Evolutionary conservation across 1,140 invertebrate species (phyloP).

Genomic region (Leptinotarsa lineolata): DNA sequence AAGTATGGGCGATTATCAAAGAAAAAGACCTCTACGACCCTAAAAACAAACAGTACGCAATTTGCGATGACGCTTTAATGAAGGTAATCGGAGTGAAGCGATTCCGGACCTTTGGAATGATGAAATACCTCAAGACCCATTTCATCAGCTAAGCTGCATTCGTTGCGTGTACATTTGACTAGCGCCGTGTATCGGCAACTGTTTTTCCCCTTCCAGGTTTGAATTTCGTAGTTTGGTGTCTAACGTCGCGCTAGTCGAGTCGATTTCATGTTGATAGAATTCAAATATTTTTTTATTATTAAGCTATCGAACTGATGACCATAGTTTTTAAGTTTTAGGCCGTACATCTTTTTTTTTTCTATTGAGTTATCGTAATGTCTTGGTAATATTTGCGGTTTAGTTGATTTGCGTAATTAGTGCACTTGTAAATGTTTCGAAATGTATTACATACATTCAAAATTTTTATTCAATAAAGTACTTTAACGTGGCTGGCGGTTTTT

Average conservation of each 20-base stretch:
- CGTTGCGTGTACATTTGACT: neutral
- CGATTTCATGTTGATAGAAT: neutral
- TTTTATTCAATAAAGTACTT: slow-evolving; percentile 24
- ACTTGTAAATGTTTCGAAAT: slow-evolving; percentile 31
- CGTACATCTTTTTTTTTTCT: neutral
- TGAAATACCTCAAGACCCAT: slow-evolving; percentile 92
- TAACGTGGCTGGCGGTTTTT: slow-evolving; percentile 2
- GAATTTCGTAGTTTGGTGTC: neutral
- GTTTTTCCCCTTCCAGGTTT: neutral
- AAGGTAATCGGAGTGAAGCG: slow-evolving; percentile 89
- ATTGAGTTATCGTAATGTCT: neutral
- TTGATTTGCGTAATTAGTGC: slow-evolving; percentile 19
- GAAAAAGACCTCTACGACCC: slow-evolving; percentile 90
- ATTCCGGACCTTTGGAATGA: slow-evolving; percentile 92
- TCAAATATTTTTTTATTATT: neutral
- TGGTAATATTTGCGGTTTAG: slow-evolving; percentile 4
- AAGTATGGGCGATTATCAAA: slow-evolving; percentile 90
- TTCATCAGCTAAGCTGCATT: slow-evolving; percentile 69
- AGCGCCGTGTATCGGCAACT: neutral
- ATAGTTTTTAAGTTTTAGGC: slow-evolving; percentile 10
- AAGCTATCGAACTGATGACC: slow-evolving; percentile 7
- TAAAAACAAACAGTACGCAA: slow-evolving; percentile 91
- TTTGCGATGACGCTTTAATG: slow-evolving; percentile 88
- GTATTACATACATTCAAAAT: slow-evolving; percentile 22
- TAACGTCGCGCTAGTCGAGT: neutral